Evolutionary conservation across 1,140 invertebrate genomes (phyloP).

Genomic region (Drosophila bocki): DNA sequence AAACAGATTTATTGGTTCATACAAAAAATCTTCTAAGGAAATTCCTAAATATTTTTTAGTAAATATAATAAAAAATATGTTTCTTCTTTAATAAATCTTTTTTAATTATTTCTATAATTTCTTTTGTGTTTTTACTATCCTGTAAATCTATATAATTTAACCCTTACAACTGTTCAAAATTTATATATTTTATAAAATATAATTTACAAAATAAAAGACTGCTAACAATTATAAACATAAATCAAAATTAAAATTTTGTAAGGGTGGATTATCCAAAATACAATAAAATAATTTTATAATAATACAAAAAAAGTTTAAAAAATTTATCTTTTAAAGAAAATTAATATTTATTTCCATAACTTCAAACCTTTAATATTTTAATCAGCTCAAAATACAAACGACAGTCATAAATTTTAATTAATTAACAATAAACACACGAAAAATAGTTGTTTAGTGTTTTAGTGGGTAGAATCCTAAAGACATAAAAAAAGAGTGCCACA

Average conservation of each 20-base stretch:
- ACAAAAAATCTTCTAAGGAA: background rate
- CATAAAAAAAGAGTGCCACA: conserved; percentile 15
- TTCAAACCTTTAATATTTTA: background rate
- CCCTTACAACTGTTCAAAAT: no score
- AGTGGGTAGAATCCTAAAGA: background rate
- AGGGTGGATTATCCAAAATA: background rate
- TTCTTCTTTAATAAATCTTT: no score
- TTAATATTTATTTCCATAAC: background rate
- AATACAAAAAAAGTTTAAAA: no score
- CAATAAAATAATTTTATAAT: background rate
- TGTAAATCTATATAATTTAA: no score
- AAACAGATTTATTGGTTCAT: background rate
- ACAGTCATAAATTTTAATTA: conserved; percentile 21
- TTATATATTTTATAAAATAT: no score
- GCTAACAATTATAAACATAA: no score
- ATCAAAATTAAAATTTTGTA: no score
- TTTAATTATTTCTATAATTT: no score
- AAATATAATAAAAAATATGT: no score
- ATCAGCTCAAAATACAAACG: background rate
- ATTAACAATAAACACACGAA: conserved; percentile 3
- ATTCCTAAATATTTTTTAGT: background rate
- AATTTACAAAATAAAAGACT: no score
- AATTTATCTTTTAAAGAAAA: background rate
- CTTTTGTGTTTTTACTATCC: background rate
- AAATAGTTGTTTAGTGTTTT: conserved; percentile 13